Conservation (phyloP, 2,888 invertebrate genomes). For the Archips crataeganus region DNA sequence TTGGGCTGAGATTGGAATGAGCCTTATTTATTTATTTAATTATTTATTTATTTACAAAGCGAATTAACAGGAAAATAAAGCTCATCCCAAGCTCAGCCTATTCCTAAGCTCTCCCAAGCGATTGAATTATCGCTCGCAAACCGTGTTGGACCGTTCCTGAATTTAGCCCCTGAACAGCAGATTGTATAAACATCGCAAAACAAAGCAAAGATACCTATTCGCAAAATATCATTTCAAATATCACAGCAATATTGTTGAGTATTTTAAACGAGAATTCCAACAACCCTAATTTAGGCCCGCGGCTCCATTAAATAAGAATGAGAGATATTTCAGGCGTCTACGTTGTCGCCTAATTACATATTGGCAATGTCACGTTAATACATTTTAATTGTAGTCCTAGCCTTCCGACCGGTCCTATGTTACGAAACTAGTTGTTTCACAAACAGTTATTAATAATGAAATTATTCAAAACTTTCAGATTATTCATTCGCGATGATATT, state of each 20-base stretch:
- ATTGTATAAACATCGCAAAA: background rate
- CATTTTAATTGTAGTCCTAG: conserved; percentile 76
- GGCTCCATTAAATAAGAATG: conserved; percentile 73
- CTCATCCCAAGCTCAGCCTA: too few relatives aligned
- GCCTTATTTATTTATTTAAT: too few relatives aligned
- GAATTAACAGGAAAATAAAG: too few relatives aligned
- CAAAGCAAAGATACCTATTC: too few relatives aligned
- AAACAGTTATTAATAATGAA: conserved; percentile 39
- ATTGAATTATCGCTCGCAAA: too few relatives aligned
- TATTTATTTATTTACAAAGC: too few relatives aligned
- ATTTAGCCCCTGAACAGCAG: too few relatives aligned
- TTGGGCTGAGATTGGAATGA: too few relatives aligned
- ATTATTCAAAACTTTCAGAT: conserved; percentile 38
- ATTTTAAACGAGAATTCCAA: background rate
- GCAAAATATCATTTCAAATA: too few relatives aligned
- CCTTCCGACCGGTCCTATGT: conserved; percentile 41
- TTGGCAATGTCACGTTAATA: conserved; percentile 76
- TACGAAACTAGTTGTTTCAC: conserved; percentile 57
- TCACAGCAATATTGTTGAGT: too few relatives aligned
- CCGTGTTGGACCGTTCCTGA: too few relatives aligned
- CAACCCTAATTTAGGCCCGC: conserved; percentile 46
- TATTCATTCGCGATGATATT: conserved; percentile 32
- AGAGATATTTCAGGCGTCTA: conserved; percentile 76
- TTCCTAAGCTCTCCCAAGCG: too few relatives aligned
- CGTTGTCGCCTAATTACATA: conserved; percentile 76